phyloP scores from a whole-genome alignment of 2,797 vertebrate genomes.

The Pteronotus mesoamericanus region DNA sequence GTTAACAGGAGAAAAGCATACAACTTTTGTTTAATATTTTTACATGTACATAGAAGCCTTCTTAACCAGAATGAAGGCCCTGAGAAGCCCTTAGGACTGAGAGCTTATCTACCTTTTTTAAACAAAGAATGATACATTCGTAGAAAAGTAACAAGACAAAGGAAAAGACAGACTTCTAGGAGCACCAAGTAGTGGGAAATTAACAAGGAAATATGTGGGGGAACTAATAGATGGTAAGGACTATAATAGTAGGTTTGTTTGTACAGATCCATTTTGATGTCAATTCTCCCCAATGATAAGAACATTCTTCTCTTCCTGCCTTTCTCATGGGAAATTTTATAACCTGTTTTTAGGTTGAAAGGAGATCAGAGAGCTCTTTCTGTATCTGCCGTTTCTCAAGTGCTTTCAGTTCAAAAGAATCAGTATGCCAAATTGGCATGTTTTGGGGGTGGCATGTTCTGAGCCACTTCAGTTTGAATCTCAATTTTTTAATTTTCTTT shows the following conservation, averaged over 20 bases:
- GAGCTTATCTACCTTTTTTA: neutral
- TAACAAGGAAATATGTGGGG: neutral
- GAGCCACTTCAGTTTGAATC: neutral
- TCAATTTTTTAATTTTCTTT: neutral
- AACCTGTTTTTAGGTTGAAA: neutral
- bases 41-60: neutral
- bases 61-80: neutral
- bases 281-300: neutral
- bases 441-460: neutral
- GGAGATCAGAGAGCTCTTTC: neutral
- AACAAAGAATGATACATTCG: neutral
- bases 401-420: neutral
- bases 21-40: neutral
- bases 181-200: neutral
- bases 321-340: neutral
- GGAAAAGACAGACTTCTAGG: neutral
- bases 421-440: neutral
- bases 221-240: neutral
- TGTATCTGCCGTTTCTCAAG: neutral
- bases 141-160: neutral
- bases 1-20: neutral
- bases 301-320: neutral
- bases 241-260: neutral
- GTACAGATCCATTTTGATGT: neutral
- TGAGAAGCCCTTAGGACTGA: neutral